Conservation (phyloP, 2,888 invertebrate genomes). For the Linyphia triangularis region DNA sequence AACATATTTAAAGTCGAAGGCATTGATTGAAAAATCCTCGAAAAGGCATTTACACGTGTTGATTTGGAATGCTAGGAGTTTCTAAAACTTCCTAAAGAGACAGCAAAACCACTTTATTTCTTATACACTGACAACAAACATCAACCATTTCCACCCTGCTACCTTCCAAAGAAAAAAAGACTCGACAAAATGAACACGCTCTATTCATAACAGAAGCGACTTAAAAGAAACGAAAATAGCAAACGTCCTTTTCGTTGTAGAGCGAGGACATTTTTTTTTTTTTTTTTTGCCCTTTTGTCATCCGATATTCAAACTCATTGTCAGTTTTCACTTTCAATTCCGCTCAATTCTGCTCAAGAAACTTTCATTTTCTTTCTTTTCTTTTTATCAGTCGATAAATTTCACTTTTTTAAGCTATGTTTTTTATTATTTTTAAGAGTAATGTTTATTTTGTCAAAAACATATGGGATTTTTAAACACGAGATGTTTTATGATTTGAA, state of each 20-base stretch:
- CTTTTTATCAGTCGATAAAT: not conserved
- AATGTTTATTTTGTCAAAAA: not conserved
- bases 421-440: not conserved
- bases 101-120: not conserved
- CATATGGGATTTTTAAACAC: not conserved
- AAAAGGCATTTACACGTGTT: not conserved
- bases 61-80: constrained; percentile 11
- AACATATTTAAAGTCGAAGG: not conserved
- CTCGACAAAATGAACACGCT: constrained; percentile 6
- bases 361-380: not conserved
- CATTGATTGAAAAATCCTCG: not conserved
- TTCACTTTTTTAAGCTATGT: not conserved
- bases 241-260: not conserved
- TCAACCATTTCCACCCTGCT: not conserved
- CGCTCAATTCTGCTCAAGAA: not conserved
- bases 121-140: constrained; percentile 8
- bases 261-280: constrained; percentile 11
- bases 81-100: not conserved
- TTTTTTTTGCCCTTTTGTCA: constrained; percentile 12
- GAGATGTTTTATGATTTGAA: too few relatives aligned
- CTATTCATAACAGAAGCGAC: not conserved
- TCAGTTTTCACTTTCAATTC: constrained; percentile 26
- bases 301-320: constrained; percentile 30
- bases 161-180: not conserved
- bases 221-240: constrained; percentile 6